Evolutionary conservation across 2,113 vertebrate genomes (phyloP), one percentile per base, ranked within the genome.

Genomic region (Fukomys damarensis): DNA sequence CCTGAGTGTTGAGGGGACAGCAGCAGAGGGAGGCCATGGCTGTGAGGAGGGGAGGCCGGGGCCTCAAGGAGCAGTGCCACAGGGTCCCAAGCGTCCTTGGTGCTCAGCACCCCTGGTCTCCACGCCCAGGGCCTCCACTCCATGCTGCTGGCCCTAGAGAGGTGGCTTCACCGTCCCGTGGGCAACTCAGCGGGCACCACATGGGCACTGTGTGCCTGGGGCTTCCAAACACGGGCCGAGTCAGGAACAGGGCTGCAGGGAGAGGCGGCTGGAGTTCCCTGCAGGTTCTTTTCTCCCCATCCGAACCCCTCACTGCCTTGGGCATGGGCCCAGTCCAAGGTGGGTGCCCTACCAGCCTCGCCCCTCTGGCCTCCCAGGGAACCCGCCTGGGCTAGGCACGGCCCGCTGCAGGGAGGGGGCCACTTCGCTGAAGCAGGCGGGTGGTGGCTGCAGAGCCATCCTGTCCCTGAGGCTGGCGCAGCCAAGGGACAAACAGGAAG

Each of bases 401-500:
- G 28, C 46, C 61, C 86, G 20, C 11, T 30, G 9, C 20, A 63
- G 68, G 88, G 70, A 92, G 59, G 79, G 2, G 4, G 81, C 72
- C 56, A 28, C 90, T 38, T 65, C 72, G 91, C 0, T 6, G 77
- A 56, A 8, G 66, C 87, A 38, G 88, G 30, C 58, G n/a, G 0
- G 32, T 35, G 0, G 26, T 8, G 49, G 80, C 72, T 43, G 83
- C 84, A 38, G 70, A 41, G 81, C 92, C 59, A 22, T 94, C 59
- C 95, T 70, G 84, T 54, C 58, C 66, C 20, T 9, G 8, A 38
- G 13, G 56, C 43, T 59, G 52, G 56, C 46, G 49, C 41, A 28
- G 54, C 19, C 56, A 1, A 46, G 16, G 87, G 82, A 59, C 54
- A 87, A 92, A 95, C 96, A 95, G 96, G 96, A 96, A 96, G 76